Conservation (phyloP, 2,888 invertebrate species). For the Esperia sulphurella region DNA sequence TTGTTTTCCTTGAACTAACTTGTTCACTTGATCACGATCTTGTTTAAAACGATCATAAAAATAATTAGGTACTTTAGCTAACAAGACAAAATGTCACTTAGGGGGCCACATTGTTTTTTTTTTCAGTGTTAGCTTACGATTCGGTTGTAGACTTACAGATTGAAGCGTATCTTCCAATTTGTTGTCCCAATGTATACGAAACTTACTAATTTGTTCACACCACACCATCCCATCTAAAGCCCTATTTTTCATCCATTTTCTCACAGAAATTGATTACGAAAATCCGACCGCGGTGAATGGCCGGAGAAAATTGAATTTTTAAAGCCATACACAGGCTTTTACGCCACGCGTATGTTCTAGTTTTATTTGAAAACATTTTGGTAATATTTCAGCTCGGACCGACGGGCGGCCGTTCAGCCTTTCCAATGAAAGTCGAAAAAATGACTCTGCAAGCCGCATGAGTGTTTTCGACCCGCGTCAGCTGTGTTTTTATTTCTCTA, state of each 20-base stretch:
- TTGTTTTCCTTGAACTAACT: too few species aligned
- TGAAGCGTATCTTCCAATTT: too few species aligned
- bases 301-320: conserved; percentile 44
- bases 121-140: too few species aligned
- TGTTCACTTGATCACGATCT: too few species aligned
- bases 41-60: too few species aligned
- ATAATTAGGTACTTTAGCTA: too few species aligned
- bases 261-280: conserved; percentile 38
- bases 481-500: neutral
- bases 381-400: conserved; percentile 41
- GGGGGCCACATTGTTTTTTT: too few species aligned
- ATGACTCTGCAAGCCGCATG: conserved; percentile 24
- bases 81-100: too few species aligned
- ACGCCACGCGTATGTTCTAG: conserved; percentile 27
- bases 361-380: conserved; percentile 41
- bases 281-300: conserved; percentile 27
- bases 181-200: too few species aligned
- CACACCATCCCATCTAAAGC: neutral
- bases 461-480: conserved; percentile 20
- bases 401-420: conserved; percentile 17
- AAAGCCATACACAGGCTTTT: conserved; percentile 38
- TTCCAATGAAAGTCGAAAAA: conserved; percentile 32
- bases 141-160: too few species aligned
- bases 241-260: conserved; percentile 33
- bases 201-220: too few species aligned